Evolutionary conservation across 2,888 invertebrate genomes (phyloP).

Genomic region (Clanis bilineata): DNA sequence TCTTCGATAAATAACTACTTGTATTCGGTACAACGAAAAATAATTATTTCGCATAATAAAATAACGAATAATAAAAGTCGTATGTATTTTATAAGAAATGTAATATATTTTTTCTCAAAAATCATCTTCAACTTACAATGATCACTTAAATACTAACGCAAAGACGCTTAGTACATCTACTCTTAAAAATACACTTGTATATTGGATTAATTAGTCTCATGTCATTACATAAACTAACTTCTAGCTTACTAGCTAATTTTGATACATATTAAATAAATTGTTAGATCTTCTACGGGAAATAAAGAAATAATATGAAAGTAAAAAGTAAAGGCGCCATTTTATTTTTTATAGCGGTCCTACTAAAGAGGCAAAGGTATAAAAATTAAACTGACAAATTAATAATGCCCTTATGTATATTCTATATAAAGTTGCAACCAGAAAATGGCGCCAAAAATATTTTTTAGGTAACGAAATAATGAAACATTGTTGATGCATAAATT

Average conservation of each 20-base stretch:
- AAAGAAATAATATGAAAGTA: slow-evolving; percentile 15
- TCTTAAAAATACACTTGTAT: slow-evolving; percentile 18
- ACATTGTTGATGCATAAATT: background rate
- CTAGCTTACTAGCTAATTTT: slow-evolving; percentile 18
- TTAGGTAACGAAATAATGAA: background rate
- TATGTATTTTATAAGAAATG: slow-evolving; percentile 19
- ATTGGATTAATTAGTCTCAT: slow-evolving; percentile 43
- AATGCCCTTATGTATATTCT: background rate
- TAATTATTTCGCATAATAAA: too few relatives aligned
- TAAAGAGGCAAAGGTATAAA: background rate
- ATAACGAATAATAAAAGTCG: background rate
- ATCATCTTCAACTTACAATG: slow-evolving; percentile 30
- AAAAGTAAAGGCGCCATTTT: slow-evolving; percentile 1
- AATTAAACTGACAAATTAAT: background rate
- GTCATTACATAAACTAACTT: slow-evolving; percentile 31
- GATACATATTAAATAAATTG: background rate
- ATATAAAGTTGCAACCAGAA: background rate
- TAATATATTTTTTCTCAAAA: slow-evolving; percentile 58
- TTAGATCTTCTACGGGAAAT: background rate
- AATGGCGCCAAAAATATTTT: background rate
- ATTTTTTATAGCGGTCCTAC: background rate
- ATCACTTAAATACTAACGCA: slow-evolving; percentile 39
- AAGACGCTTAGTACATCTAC: slow-evolving; percentile 29
- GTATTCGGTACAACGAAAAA: too few relatives aligned
- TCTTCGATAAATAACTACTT: too few relatives aligned